A percentile compares a stretch with the other conserved stretches of the same genome.
Evolutionary conservation across 2,888 invertebrate genomes (phyloP).

Genomic region (Dichetophora obliterata): DNA sequence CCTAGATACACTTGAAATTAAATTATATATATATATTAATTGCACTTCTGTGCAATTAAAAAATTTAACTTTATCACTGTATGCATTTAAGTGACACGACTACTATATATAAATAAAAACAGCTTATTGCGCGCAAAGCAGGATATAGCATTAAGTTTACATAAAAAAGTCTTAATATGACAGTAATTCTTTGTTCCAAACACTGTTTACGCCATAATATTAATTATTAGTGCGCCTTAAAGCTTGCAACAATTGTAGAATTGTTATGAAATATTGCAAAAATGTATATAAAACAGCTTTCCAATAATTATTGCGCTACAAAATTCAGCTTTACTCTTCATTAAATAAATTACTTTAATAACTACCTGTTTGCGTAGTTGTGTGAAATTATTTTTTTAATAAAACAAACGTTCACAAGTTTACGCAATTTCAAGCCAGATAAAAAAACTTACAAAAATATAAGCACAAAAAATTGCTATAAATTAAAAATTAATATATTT

Average conservation of each 20-base stretch:
- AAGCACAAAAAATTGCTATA: not conserved
- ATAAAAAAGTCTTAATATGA: too few relatives aligned
- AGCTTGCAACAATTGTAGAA: constrained; percentile 7
- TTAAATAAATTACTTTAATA: constrained; percentile 63
- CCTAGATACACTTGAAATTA: too few relatives aligned
- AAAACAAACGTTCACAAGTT: not conserved
- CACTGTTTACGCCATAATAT: too few relatives aligned
- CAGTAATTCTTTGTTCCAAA: too few relatives aligned
- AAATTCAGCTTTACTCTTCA: constrained; percentile 47
- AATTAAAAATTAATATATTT: constrained; percentile 14
- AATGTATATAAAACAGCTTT: too few relatives aligned
- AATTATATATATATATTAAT: too few relatives aligned
- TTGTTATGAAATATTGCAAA: too few relatives aligned
- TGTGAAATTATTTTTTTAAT: too few relatives aligned
- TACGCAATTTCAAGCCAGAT: not conserved
- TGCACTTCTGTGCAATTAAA: too few relatives aligned
- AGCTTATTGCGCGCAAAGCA: too few relatives aligned
- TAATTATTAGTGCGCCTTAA: not conserved
- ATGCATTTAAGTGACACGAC: not conserved
- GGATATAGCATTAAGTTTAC: too few relatives aligned
- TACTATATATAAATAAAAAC: too few relatives aligned
- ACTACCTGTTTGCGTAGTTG: constrained; percentile 40
- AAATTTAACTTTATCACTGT: not conserved
- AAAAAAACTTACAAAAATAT: not conserved
- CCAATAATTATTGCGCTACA: not conserved